Base-by-base conservation (phyloP, 2,113 vertebrate genomes). In the Psittacus erithacus region DNA sequence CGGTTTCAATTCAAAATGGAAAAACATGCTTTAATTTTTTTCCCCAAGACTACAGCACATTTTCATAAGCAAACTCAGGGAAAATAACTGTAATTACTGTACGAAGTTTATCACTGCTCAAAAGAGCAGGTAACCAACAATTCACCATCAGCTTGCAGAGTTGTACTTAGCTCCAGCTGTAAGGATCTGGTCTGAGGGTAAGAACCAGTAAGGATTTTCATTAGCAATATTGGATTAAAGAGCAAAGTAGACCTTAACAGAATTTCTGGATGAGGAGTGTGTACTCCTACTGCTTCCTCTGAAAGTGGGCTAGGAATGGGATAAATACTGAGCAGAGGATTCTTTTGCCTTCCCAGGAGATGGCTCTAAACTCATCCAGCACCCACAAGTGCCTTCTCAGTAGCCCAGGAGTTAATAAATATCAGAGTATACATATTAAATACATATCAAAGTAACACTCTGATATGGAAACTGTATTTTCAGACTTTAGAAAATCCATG, bases 221-320 rank as follows among this genome's bases (percentile, higher is more conserved):
- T 53, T 22, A 69, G 25, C 23, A 88, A 15, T 47, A 17, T 13
- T 55, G 49, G 17, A 69, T 47, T 39, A 68, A 68, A 85, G 39
- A 57, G 29, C 38, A 73, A 79, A 92, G 24, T 11, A 50, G 9
- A 43, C 3, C 35, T 20, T 38, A 25, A 47, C 4, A 75, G n/a
- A 25, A 84, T 8, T 65, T 44, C 38, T 75, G 69, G 46, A 19
- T 71, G 53, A 17, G 33, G 38, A 44, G 11, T 0, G 1, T 27
- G 33, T 46, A 8, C 38, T n/a, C 16, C 38, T 59, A 4, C 74
- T n/a, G 4, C 76, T 43, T 69, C 17, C 38, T 82, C 53, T 33
- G 44, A 5, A 18, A 43, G 57, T 25, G 6, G 29, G 19, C 27
- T 13, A 14, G 49, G 33, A 31, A 43, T 0, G 0, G 33, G 14